These are phyloP conservation scores for Drosophila colorata DNA, from an alignment of 2,888 invertebrate genomes.

Conservation along the genomic window DNA sequence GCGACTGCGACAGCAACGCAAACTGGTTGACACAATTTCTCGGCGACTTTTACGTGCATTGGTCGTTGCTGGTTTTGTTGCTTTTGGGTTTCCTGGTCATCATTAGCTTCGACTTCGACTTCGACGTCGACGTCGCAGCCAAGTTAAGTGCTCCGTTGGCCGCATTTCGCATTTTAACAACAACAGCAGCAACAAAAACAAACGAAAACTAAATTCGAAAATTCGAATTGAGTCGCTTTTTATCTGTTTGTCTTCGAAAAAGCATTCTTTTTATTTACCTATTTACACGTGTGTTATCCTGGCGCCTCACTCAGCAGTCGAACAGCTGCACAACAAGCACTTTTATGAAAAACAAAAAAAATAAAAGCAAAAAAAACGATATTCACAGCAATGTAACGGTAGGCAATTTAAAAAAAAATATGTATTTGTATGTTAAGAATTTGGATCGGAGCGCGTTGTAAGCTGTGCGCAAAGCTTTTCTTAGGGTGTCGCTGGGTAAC, in stretches of 20 bases:
- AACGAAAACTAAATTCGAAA: not conserved
- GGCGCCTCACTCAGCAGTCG: conserved; percentile 8
- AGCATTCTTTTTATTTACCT: conserved; percentile 34
- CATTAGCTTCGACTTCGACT: conserved; percentile 11
- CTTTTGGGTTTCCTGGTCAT: conserved; percentile 59
- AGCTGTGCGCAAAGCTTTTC: conserved; percentile 21
- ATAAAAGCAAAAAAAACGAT: conserved; percentile 12
- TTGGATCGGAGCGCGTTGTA: conserved; percentile 46
- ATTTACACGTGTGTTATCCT: conserved; percentile 50
- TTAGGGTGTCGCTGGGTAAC: conserved; percentile 1
- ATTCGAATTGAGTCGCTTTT: not conserved
- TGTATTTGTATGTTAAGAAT: not conserved
- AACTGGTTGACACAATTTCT: conserved; percentile 82
- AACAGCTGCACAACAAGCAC: conserved; percentile 29
- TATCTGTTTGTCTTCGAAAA: not conserved
- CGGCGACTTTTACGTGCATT: conserved; percentile 76
- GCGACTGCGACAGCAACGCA: conserved; percentile 26
- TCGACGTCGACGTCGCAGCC: conserved; percentile 38
- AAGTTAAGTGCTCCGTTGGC: conserved; percentile 52
- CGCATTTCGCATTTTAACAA: conserved; percentile 51
- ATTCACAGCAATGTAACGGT: conserved; percentile 33
- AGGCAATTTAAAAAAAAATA: conserved; percentile 25
- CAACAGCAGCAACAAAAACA: conserved; percentile 8
- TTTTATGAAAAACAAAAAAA: conserved; percentile 23
- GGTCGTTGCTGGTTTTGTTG: conserved; percentile 50